These are phyloP conservation scores for Jaculus jaculus DNA, from an alignment of 2,113 vertebrate species.

Conservation along the genomic window DNA sequence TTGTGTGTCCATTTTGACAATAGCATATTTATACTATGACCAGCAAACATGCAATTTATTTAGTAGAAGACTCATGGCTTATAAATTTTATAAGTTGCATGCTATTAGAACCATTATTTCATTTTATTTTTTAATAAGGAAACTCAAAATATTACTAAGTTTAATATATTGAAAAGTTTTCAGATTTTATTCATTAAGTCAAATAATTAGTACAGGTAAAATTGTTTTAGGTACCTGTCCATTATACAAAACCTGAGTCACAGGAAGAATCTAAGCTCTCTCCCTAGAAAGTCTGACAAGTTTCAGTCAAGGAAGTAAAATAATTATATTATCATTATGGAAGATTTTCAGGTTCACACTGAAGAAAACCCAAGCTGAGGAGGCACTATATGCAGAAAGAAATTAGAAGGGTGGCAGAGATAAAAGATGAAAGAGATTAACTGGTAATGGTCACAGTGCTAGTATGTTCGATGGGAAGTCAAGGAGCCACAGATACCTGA, in stretches of 20 bases:
- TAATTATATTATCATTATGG: background rate
- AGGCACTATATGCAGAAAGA: background rate
- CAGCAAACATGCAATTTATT: background rate
- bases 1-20: constrained; percentile 23
- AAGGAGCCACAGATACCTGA: background rate
- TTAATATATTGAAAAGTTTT: background rate
- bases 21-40: background rate
- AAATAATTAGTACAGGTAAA: background rate
- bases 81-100: background rate
- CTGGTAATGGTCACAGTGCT: background rate
- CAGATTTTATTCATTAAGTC: background rate
- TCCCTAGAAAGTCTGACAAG: background rate
- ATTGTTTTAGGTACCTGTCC: background rate
- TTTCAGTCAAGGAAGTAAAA: background rate
- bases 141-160: background rate
- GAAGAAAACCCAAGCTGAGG: background rate
- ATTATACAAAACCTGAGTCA: background rate
- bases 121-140: background rate
- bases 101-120: background rate
- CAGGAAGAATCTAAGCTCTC: background rate
- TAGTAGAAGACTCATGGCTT: background rate
- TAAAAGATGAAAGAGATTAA: background rate
- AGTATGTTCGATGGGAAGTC: background rate
- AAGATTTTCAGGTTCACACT: background rate
- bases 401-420: background rate